phyloP scores from a whole-genome alignment of 2,888 invertebrate genomes.

The Hyalella azteca region DNA sequence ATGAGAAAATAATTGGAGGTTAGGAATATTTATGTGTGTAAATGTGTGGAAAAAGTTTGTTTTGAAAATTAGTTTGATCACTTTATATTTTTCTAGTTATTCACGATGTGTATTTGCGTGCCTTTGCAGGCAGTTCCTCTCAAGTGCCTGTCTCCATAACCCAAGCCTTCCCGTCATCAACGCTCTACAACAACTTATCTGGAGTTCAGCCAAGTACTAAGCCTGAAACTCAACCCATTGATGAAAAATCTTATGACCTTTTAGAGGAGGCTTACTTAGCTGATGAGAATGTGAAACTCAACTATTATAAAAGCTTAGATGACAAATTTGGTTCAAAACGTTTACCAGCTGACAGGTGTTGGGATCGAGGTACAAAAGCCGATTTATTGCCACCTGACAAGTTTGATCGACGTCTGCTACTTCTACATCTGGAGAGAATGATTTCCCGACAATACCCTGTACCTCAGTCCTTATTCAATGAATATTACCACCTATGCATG shows the following conservation, averaged over 20 bases:
- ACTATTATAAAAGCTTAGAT: neutral
- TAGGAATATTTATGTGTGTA: too few species aligned
- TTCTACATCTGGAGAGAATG: conserved; percentile 39
- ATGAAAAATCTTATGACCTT: neutral
- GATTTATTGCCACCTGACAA: conserved; percentile 34
- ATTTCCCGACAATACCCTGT: conserved; percentile 14
- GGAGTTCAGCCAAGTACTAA: neutral
- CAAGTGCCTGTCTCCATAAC: neutral
- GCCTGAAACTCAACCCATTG: neutral
- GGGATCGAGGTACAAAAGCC: neutral
- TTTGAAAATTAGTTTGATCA: too few species aligned
- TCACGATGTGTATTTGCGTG: too few species aligned
- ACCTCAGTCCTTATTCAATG: neutral
- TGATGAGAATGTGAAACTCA: neutral
- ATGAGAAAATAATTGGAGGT: too few species aligned
- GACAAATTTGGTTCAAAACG: neutral
- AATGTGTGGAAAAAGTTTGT: too few species aligned
- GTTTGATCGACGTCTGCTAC: conserved; percentile 37
- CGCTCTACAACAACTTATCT: neutral
- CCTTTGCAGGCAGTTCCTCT: too few species aligned
- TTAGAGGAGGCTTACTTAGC: neutral
- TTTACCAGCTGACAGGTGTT: neutral
- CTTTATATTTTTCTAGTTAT: too few species aligned
- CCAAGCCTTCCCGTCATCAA: neutral
- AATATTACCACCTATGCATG: neutral